Conservation (phyloP, 2,797 vertebrate genomes). For the Antennarius maculatus region DNA sequence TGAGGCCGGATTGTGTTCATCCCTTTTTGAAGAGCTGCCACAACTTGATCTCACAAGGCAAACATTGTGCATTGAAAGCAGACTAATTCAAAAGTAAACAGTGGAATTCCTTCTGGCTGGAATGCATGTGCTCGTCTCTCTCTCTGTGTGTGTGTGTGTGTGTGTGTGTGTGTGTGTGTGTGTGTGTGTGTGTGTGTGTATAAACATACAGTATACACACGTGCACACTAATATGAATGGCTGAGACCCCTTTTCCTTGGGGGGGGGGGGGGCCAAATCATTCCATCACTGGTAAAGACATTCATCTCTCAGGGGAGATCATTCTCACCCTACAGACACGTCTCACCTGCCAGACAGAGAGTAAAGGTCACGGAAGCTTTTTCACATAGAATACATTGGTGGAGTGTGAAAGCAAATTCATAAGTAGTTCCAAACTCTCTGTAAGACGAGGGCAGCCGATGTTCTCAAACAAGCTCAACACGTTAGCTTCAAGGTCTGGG, state of each 20-base stretch:
- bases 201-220: too few species aligned
- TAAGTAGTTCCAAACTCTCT: slow-evolving; percentile 8
- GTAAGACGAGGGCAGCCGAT: not conserved
- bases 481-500: slow-evolving; percentile 26
- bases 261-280: slow-evolving; percentile 48
- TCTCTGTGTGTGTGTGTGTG: slow-evolving; percentile 17
- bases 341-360: slow-evolving; percentile 44
- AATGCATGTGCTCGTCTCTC: slow-evolving; percentile 44
- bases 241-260: slow-evolving; percentile 23
- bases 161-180: not conserved
- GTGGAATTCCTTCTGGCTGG: slow-evolving; percentile 54
- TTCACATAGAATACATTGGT: slow-evolving; percentile 35
- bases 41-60: slow-evolving; percentile 28
- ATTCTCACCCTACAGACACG: slow-evolving; percentile 44
- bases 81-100: slow-evolving; percentile 65
- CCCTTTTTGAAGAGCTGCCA: slow-evolving; percentile 23
- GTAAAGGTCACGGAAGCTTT: slow-evolving; percentile 53
- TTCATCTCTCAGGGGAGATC: slow-evolving; percentile 61
- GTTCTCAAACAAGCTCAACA: slow-evolving; percentile 29
- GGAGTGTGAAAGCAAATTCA: slow-evolving; percentile 30
- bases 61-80: slow-evolving; percentile 53
- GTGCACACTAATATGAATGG: too few species aligned
- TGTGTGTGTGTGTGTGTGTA: too few species aligned
- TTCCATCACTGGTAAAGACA: slow-evolving; percentile 33
- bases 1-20: slow-evolving; percentile 27